Conservation (phyloP, 2,888 invertebrate species). For the Catocala fraxini region DNA sequence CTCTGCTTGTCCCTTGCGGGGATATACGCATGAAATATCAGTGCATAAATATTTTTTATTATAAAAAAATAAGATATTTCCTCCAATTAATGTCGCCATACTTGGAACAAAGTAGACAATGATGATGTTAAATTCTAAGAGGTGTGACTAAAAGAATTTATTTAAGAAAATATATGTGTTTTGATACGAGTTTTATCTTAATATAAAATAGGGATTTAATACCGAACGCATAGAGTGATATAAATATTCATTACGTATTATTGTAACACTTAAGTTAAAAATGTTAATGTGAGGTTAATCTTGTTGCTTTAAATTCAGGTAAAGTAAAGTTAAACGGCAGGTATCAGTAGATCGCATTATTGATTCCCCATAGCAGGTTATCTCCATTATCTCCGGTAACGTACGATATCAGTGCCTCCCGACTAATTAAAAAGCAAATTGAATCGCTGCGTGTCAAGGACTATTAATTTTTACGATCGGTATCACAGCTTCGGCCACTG, state of each 20-base stretch:
- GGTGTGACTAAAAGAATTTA: constrained; percentile 10
- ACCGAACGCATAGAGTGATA: constrained; percentile 26
- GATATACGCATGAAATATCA: too few species aligned
- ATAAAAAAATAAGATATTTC: too few species aligned
- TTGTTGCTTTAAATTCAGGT: constrained; percentile 49
- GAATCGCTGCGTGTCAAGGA: constrained; percentile 73
- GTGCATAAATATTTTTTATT: too few species aligned
- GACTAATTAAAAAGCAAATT: constrained; percentile 79
- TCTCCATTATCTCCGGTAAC: constrained; percentile 49
- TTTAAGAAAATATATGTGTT: constrained; percentile 5
- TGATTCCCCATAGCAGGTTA: constrained; percentile 56
- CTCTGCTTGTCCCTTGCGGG: too few species aligned
- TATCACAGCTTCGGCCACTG: constrained; percentile 59
- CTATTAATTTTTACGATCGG: constrained; percentile 80
- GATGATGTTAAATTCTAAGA: constrained; percentile 8
- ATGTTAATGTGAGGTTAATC: constrained; percentile 51
- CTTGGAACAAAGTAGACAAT: neutral
- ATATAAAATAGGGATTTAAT: constrained; percentile 18
- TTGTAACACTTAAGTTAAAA: constrained; percentile 49
- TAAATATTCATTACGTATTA: constrained; percentile 52
- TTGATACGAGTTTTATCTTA: constrained; percentile 17
- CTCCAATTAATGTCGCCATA: neutral
- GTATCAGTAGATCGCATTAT: constrained; percentile 51
- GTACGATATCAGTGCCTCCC: constrained; percentile 49
- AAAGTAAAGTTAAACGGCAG: constrained; percentile 34